Evolutionary conservation across 2,888 invertebrate genomes (phyloP), one percentile per base, ranked within the genome.

Genomic region (Aphidius colemani): DNA sequence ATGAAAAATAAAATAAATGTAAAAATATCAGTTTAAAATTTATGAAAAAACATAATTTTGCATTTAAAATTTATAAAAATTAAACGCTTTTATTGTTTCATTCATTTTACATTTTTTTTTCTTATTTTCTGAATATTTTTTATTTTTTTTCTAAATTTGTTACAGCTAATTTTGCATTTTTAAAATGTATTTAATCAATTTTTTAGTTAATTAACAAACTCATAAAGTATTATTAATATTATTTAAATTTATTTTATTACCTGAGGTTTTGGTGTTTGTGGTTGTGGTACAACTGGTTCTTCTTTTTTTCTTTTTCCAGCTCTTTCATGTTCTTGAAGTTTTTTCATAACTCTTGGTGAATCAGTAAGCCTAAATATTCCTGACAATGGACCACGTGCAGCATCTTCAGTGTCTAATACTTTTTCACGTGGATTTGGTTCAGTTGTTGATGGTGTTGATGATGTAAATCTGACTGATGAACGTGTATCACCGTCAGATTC

Each of bases 321-420:
- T 85, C 80, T 87, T 73, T 92, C 92, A 70, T 88, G 89, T 71
- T 95, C 95, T 75, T 94, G 90, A 73, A 96, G 86, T 68, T 94
- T 90, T 80, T 94, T 93, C 88, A 95, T 94, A 7, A 95, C 94
- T 64, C 94, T 87, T 0, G 95, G 92, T 59, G 94, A 95, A 80
- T 96, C 96, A 61, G 90, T 90, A 43, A 96, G 84, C 49, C 95
- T 87, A 67, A 92, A 93, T 75, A 96, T 94, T 61, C 96, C 96
- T 82, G 95, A 95, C 3, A 96, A 85, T 7, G 95, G 95, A 9
- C 86, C 93, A 56, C 89, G 87, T 9, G 94, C 91, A 1, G 93
- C 94, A 78, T 95, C 95, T 83, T 96, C 95, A 7, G 95, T 95
- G 76, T 95, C 95, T 64, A 92, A 84, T 0, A 95, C 92, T 44